Percentiles rank a stretch among this genome's conserved stretches.
phyloP scores from a whole-genome alignment of 1,140 invertebrate genomes.

The Oncopodura yosiiana region DNA sequence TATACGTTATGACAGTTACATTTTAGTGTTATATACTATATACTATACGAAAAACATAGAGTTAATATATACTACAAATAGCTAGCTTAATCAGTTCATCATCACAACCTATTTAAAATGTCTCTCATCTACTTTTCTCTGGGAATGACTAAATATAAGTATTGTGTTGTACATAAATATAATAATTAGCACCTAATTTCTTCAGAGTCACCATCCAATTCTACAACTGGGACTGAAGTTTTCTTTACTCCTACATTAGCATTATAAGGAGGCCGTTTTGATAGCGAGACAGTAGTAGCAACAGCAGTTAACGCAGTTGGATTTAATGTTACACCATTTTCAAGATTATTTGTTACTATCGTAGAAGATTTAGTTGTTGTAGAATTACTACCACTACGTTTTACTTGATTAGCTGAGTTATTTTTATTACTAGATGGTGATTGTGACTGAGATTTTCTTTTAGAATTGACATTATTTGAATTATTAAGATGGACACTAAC shows the following conservation, averaged over 20 bases:
- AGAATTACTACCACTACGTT: constrained; percentile 5
- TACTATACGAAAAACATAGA: no score
- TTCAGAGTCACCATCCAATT: constrained; percentile 14
- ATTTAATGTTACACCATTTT: constrained; percentile 32
- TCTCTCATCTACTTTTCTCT: no score
- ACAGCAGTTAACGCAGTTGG: constrained; percentile 23
- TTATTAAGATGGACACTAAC: not conserved
- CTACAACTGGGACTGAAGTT: not conserved
- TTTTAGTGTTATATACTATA: no score
- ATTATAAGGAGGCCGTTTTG: constrained; percentile 16
- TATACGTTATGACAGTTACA: no score
- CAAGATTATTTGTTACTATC: constrained; percentile 23
- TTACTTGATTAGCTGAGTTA: not conserved
- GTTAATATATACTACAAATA: no score
- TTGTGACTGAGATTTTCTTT: not conserved
- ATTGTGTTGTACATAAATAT: not conserved
- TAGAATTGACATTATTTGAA: not conserved
- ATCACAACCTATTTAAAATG: no score
- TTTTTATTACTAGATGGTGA: not conserved
- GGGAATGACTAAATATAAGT: no score
- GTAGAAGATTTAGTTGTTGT: not conserved
- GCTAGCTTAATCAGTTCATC: no score
- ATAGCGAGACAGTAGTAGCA: not conserved
- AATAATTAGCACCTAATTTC: constrained; percentile 29
- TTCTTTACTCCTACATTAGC: constrained; percentile 30